These are phyloP conservation scores for Drosophila oshimai DNA, from an alignment of 1,140 invertebrate species.

Conservation along the genomic window DNA sequence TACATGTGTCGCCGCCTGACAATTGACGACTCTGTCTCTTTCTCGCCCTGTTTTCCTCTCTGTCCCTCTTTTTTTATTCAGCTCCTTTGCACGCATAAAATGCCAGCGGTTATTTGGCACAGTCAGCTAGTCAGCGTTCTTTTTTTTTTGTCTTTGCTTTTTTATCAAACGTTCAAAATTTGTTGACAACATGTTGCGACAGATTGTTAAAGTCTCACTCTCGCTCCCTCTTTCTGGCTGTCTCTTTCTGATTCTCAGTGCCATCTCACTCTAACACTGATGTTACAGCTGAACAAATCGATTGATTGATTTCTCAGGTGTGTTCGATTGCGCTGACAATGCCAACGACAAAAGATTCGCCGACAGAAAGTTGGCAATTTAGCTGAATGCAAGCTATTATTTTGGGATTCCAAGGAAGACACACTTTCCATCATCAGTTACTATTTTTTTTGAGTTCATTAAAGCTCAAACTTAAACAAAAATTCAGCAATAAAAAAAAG, in stretches of 20 bases:
- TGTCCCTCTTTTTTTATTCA: neutral
- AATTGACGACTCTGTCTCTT: constrained; percentile 32
- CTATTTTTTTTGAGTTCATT: too few relatives aligned
- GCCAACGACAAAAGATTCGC: constrained; percentile 9
- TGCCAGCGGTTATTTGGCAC: constrained; percentile 51
- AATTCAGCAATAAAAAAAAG: too few relatives aligned
- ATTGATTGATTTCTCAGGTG: constrained; percentile 80
- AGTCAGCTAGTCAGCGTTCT: constrained; percentile 51
- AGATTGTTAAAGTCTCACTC: constrained; percentile 43
- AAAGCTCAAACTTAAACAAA: too few relatives aligned
- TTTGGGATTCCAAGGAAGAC: too few relatives aligned
- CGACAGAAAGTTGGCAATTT: neutral
- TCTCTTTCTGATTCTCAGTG: neutral
- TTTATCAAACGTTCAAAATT: constrained; percentile 68
- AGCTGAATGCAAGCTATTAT: neutral
- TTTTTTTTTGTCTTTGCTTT: constrained; percentile 13
- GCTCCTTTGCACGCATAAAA: constrained; percentile 3
- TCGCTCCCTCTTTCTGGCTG: neutral
- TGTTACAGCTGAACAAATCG: constrained; percentile 75
- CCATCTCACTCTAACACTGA: constrained; percentile 19
- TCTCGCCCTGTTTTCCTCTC: neutral
- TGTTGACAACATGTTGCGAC: constrained; percentile 77
- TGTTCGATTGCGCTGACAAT: constrained; percentile 61
- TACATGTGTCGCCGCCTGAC: constrained; percentile 58
- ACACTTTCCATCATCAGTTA: too few relatives aligned